Conservation (phyloP, 1,140 invertebrate genomes). For the Rhyzopertha dominica region DNA sequence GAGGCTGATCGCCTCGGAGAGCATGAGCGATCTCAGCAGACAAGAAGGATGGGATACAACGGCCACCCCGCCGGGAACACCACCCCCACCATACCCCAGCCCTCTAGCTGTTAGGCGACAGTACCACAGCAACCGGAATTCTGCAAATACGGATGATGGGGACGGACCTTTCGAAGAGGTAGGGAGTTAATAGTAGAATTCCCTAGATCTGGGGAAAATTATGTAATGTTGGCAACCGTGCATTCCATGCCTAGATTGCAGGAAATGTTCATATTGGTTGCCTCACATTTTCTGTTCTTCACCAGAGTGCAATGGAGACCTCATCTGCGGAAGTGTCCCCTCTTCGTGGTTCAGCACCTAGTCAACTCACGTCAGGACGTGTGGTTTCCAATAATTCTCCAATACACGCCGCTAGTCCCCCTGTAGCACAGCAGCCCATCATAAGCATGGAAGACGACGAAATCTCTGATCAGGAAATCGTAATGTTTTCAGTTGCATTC, state of each 20-base stretch:
- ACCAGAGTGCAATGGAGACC: no score
- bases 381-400: constrained; percentile 36
- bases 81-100: constrained; percentile 74
- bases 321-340: constrained; percentile 39
- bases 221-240: no score
- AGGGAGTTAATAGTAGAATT: no score
- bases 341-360: constrained; percentile 27
- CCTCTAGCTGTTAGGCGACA: constrained; percentile 41
- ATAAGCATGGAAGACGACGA: constrained; percentile 95
- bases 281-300: no score
- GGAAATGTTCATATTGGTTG: no score
- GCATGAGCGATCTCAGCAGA: constrained; percentile 54
- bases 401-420: constrained; percentile 39
- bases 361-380: constrained; percentile 12
- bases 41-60: constrained; percentile 39
- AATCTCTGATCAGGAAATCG: constrained; percentile 75
- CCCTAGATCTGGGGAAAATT: no score
- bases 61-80: constrained; percentile 67
- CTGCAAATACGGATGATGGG: constrained; percentile 29
- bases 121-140: constrained; percentile 27
- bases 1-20: constrained; percentile 56
- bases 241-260: no score
- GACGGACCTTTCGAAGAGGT: constrained; percentile 31
- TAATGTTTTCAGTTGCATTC: constrained; percentile 51
- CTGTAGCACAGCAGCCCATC: constrained; percentile 64